Base-by-base conservation (phyloP, 2,113 vertebrate genomes). In the Mugil cephalus region DNA sequence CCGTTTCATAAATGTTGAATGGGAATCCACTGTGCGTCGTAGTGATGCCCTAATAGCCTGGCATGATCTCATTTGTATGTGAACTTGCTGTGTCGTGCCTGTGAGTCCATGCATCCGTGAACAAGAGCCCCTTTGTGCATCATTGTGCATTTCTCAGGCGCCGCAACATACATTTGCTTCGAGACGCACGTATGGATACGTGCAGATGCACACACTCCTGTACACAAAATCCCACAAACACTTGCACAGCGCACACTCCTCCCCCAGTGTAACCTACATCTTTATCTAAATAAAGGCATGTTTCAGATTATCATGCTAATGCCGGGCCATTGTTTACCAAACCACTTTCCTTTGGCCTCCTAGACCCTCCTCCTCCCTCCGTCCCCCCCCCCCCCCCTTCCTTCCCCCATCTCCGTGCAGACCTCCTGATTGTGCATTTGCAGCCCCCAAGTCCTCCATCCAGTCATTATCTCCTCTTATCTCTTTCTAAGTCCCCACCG, bases 381-480 rank as follows among this genome's bases (percentile, higher is more conserved):
- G 67, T 39, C 66, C 50, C 43, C 18, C 30, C 47, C 43, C 61
- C 39, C 48, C 71, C 65, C 54, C 51, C 40, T 24, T 17, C 34
- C 42, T 35, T 17, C 30, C 69, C 65, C 69, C 69, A 63, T 82
- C 78, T 87, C 83, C 19, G 48, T 19, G 66, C 24, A 10, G 80
- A 86, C 82, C 78, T 84, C 43, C 77, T 65, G 69, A 83, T 77
- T 87, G 88, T 87, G 82, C 88, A 88, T 89, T 88, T 88, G 77
- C 89, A 87, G 83, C 76, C 84, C 64, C 70, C 67, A 87, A 85
- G 85, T 84, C 83, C 70, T 67, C 69, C 77, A 84, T 76, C 79
- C 88, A 82, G 80, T 88, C 89, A 93, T 93, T 93, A 93, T 91
- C 90, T 91, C 84, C 89, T 93, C 91, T 94, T 92, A 93, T 93